phyloP scores from a whole-genome alignment of 2,888 invertebrate genomes.

The Cremastobaeus sp. region DNA sequence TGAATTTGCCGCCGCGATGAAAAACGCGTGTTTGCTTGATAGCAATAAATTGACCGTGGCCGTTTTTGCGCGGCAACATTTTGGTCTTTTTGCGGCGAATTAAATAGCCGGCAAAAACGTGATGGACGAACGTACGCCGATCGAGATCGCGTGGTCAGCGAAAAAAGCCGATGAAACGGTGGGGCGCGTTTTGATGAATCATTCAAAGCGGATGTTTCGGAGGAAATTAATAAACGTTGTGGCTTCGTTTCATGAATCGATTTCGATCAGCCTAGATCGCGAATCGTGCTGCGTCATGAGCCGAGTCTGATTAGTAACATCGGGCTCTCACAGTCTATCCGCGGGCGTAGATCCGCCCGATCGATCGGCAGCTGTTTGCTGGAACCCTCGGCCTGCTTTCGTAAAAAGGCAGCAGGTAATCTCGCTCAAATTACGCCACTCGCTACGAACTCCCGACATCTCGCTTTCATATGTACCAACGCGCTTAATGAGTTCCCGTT shows the following conservation, averaged over 20 bases:
- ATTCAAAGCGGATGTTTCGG: slow-evolving; percentile 53
- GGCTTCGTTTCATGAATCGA: slow-evolving; percentile 46
- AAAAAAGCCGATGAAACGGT: slow-evolving; percentile 31
- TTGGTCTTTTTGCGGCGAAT: slow-evolving; percentile 8
- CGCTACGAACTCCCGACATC: slow-evolving; percentile 68
- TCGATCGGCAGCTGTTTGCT: slow-evolving; percentile 54
- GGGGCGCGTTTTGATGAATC: slow-evolving; percentile 45
- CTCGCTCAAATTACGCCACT: slow-evolving; percentile 70
- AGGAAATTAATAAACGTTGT: slow-evolving; percentile 54
- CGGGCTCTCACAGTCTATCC: slow-evolving; percentile 53
- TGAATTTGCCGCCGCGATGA: too few relatives aligned
- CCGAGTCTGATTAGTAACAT: slow-evolving; percentile 50
- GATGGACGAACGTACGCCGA: neutral
- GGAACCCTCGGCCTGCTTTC: slow-evolving; percentile 50
- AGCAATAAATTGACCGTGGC: slow-evolving; percentile 8
- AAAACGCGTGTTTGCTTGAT: slow-evolving; percentile 3
- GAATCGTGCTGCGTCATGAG: slow-evolving; percentile 51
- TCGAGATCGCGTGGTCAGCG: slow-evolving; percentile 14
- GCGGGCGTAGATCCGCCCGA: slow-evolving; percentile 54
- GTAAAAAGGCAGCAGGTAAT: slow-evolving; percentile 53
- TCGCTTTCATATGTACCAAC: slow-evolving; percentile 67
- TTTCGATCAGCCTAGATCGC: slow-evolving; percentile 54
- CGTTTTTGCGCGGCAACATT: neutral
- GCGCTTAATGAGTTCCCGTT: slow-evolving; percentile 71
- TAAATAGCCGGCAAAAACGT: slow-evolving; percentile 16